Evolutionary conservation across 2,888 invertebrate species (phyloP), one percentile per base, ranked within the genome.

Genomic region (Ectemnius continuus): DNA sequence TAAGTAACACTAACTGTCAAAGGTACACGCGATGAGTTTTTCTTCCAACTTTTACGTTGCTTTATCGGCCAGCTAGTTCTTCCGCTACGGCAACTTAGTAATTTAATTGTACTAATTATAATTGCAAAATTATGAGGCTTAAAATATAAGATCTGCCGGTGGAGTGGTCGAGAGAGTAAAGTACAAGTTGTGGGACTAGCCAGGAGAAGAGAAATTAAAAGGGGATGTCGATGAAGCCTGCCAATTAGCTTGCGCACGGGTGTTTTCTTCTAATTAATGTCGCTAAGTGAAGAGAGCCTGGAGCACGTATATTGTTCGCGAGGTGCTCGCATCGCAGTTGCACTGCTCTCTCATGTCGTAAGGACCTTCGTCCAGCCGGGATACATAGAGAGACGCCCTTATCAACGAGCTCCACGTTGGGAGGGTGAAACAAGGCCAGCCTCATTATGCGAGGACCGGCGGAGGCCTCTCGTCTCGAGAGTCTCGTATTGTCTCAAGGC

Each of bases 381-480:
- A 5, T 67, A 79, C 69, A 67, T 70, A 66, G 70, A 79, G 73
- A 70, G 73, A 70, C 64, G 48, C 76, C 67, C 83, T 83, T 83
- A 79, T 83, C 79, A 78, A 66, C 70, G 59, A 70, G 56, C 73
- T 82, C 70, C 73, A 80, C 52, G 65, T 52, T 65, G 61, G 61
- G 71, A 74, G 72, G 77, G 73, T 72, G 76, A 83, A 83, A 80
- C 79, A 80, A 80, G 79, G 79, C 80, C 80, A 79, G 67, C 66
- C 85, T 86, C 84, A 82, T 86, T 86, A 84, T 82, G 79, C 81
- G 69, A 76, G 67, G 80, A 77, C 78, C 67, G 76, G 74, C 73
- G 64, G 65, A 72, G 76, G 70, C 75, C 77, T 74, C 86, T 86
- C 79, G 75, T 84, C 81, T 86, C 81, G 70, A 83, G 84, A 66